These are phyloP conservation scores for Bombyx mandarina DNA, from an alignment of 1,140 invertebrate genomes.

Conservation along the genomic window DNA sequence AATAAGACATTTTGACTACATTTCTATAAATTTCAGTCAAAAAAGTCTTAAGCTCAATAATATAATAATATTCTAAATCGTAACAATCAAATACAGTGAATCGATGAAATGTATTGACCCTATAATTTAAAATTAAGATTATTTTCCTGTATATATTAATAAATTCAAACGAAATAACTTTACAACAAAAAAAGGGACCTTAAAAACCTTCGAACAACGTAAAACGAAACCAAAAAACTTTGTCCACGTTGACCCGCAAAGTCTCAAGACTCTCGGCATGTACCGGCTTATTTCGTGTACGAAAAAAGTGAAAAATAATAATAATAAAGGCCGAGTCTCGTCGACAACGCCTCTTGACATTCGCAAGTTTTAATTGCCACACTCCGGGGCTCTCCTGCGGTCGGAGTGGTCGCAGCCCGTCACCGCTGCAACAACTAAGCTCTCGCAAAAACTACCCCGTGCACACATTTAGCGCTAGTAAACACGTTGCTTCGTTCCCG, in stretches of 20 bases:
- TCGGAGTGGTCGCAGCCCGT: conserved; percentile 29
- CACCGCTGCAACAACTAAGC: conserved; percentile 28
- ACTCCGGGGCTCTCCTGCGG: conserved; percentile 41
- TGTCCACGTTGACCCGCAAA: neutral
- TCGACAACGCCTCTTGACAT: conserved; percentile 52
- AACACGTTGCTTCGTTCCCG: conserved; percentile 25
- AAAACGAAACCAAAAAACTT: neutral
- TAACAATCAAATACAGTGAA: too few relatives aligned
- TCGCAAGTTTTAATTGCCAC: conserved; percentile 67
- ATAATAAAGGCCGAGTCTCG: conserved; percentile 40
- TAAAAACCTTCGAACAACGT: neutral
- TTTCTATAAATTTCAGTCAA: too few relatives aligned
- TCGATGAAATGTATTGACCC: too few relatives aligned
- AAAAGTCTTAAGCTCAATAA: too few relatives aligned
- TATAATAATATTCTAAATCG: too few relatives aligned
- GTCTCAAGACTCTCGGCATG: conserved; percentile 1
- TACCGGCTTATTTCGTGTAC: conserved; percentile 29
- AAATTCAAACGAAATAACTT: neutral
- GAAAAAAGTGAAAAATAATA: conserved; percentile 52
- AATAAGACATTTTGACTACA: too few relatives aligned
- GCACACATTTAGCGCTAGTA: conserved; percentile 30
- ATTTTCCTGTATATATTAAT: neutral
- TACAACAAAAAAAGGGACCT: neutral
- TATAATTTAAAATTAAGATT: neutral
- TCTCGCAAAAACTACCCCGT: conserved; percentile 34